These are phyloP conservation scores for Chaetoderma sp. DNA, from an alignment of 2,888 invertebrate species.

Conservation along the genomic window DNA sequence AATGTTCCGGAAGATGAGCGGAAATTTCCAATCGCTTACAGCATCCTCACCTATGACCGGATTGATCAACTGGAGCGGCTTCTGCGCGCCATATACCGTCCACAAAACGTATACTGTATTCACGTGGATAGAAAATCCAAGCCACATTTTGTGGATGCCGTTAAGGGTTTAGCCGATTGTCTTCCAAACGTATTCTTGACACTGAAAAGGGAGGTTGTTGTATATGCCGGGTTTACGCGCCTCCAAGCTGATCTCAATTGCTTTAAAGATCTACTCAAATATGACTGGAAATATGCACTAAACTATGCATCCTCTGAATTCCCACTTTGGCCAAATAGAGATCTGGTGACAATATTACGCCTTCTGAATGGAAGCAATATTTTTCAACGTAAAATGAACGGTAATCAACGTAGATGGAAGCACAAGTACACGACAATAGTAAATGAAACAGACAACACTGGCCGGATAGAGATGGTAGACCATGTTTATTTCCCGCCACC, in stretches of 20 bases:
- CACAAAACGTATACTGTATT: slow-evolving; percentile 66
- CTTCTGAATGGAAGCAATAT: slow-evolving; percentile 49
- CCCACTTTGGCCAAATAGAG: slow-evolving; percentile 56
- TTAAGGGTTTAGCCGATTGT: slow-evolving; percentile 45
- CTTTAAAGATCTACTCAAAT: slow-evolving; percentile 42
- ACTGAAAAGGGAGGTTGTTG: slow-evolving; percentile 45
- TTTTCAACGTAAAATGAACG: neutral
- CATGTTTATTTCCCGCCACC: slow-evolving; percentile 30
- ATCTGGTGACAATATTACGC: slow-evolving; percentile 54
- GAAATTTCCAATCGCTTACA: slow-evolving; percentile 60
- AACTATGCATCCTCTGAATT: slow-evolving; percentile 57
- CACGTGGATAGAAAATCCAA: slow-evolving; percentile 59
- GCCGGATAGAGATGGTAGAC: neutral
- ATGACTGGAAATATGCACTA: slow-evolving; percentile 59
- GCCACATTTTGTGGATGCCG: slow-evolving; percentile 35
- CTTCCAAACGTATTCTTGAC: slow-evolving; percentile 63
- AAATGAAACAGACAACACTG: neutral
- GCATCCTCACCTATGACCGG: slow-evolving; percentile 54
- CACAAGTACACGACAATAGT: neutral
- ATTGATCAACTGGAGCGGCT: slow-evolving; percentile 59
- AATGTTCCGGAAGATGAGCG: slow-evolving; percentile 33
- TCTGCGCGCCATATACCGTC: slow-evolving; percentile 57
- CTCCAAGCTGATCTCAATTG: slow-evolving; percentile 56
- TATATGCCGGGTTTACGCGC: slow-evolving; percentile 49
- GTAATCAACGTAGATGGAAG: neutral